These are phyloP conservation scores for Platysternon megacephalum DNA, from an alignment of 2,113 vertebrate species.

Conservation along the genomic window DNA sequence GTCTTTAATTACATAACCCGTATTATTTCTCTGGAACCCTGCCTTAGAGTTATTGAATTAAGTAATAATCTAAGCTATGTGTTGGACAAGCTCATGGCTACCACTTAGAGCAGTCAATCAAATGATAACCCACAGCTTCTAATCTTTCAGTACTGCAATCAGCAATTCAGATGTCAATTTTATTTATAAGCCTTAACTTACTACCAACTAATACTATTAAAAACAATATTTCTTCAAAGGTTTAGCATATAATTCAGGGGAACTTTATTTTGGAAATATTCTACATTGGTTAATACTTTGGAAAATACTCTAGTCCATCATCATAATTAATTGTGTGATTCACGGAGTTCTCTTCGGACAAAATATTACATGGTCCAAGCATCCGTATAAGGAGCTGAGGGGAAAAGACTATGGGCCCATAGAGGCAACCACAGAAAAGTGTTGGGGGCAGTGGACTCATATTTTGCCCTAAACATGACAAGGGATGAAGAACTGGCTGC, in stretches of 20 bases:
- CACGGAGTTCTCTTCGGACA: background rate
- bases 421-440: too few species aligned
- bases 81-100: conserved; percentile 15
- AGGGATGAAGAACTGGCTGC: too few species aligned
- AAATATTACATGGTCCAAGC: background rate
- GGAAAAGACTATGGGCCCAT: too few species aligned
- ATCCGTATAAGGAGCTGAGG: background rate
- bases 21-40: background rate
- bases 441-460: too few species aligned
- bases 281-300: background rate
- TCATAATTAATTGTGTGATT: conserved; percentile 18
- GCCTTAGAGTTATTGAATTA: background rate
- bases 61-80: background rate
- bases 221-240: background rate
- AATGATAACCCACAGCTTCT: conserved; percentile 17
- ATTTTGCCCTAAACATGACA: too few species aligned
- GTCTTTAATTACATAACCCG: background rate
- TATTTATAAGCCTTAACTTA: conserved; percentile 4
- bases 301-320: background rate
- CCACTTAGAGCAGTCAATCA: background rate
- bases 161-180: background rate
- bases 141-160: background rate
- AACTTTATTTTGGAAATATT: conserved; percentile 5
- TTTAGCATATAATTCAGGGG: background rate
- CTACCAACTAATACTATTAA: background rate